Evolutionary conservation across 2,797 vertebrate species (phyloP), one percentile per base, ranked within the genome.

Genomic region (Botia kubotai): DNA sequence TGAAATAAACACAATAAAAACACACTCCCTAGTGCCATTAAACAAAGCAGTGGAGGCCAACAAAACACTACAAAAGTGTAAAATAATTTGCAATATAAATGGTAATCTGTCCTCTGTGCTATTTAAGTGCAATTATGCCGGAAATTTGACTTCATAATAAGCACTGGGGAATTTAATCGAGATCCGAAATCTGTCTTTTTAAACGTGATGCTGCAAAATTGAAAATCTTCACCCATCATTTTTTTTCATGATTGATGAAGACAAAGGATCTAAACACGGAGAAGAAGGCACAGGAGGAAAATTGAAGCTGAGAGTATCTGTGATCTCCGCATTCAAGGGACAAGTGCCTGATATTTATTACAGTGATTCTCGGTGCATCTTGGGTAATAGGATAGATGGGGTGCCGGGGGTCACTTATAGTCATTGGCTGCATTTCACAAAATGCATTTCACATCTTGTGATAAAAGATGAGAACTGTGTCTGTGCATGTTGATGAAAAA

Each of bases 391-490:
- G 58, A 26, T 29, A 33, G 39, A 50, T 70, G 2, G 11, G 39
- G 55, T 60, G 17, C 7, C 43, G 10, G 43, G 43, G 43, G 43
- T 46, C 39, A 70, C 66, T 4, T 33, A 57, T 43, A 55, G 67
- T 57, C 10, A 68, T 6, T 10, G 11, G 53, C 11, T 0, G 1
- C 50, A 48, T 79, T 71, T 7, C 17, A 50, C 67, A 62, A 13
- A 13, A 79, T 71, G 43, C 62, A 71, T n/a, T n/a, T n/a, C n/a
- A n/a, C n/a, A n/a, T n/a, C n/a, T n/a, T n/a, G 26, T 52, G 43
- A 78, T 79, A 26, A 62, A 52, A 71, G 55, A 36, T 70, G 23
- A 70, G 23, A 69, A 10, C 8, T n/a, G n/a, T n/a, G n/a, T n/a
- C n/a, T 10, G 43, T 66, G 36, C 19, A 46, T 60, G 52, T 43